These are phyloP conservation scores for Falco punctatus DNA, from an alignment of 2,113 vertebrate species.

Conservation along the genomic window DNA sequence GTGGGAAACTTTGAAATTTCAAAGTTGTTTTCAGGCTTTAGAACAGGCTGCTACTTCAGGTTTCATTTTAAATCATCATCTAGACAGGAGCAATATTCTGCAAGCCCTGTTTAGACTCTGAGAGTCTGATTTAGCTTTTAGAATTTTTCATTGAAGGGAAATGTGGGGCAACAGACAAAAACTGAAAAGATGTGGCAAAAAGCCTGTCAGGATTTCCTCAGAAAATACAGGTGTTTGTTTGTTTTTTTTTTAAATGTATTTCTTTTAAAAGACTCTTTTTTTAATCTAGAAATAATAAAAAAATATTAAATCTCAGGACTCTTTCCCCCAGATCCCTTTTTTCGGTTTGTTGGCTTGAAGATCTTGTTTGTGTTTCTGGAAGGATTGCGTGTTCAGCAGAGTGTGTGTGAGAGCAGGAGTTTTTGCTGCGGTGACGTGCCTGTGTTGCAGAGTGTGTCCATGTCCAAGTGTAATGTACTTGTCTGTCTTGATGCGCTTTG, in stretches of 20 bases:
- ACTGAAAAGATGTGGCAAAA: not conserved
- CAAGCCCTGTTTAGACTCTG: not conserved
- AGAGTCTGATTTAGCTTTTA: not conserved
- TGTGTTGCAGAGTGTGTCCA: not conserved
- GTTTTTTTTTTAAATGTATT: not conserved
- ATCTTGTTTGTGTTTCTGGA: conserved; percentile 11
- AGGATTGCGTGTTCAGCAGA: not conserved
- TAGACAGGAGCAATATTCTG: not conserved
- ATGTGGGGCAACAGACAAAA: not conserved
- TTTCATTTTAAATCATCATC: not conserved
- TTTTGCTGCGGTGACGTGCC: not conserved
- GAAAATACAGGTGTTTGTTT: not conserved
- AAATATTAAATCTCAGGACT: not conserved
- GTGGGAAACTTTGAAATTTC: conserved; percentile 10
- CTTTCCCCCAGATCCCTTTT: not conserved
- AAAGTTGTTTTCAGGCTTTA: not conserved
- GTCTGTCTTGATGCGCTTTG: conserved; percentile 1
- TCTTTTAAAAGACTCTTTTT: not conserved
- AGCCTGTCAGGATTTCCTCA: not conserved
- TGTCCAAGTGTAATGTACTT: conserved; percentile 19
- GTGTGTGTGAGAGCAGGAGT: not conserved
- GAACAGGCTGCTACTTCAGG: not conserved
- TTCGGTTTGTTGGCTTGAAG: not conserved
- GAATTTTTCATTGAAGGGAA: not conserved
- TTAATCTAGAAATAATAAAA: not conserved